Evolutionary conservation across 2,888 invertebrate genomes (phyloP).

Genomic region (Heliconius aoede): DNA sequence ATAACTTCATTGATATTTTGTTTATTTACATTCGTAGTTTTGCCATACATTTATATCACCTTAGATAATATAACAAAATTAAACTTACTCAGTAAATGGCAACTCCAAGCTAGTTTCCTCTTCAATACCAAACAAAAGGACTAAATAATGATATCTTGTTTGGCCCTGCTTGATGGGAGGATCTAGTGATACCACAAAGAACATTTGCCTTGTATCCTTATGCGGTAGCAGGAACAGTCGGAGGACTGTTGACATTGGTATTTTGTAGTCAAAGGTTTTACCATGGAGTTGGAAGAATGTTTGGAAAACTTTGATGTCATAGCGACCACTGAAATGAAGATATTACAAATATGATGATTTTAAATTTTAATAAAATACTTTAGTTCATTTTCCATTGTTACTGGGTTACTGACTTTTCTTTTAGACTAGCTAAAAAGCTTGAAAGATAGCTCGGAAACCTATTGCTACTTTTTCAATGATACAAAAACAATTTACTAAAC

Average conservation of each 20-base stretch:
- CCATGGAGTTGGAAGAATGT: constrained; percentile 87
- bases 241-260: constrained; percentile 97
- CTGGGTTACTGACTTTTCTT: too few relatives aligned
- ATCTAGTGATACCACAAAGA: constrained; percentile 98
- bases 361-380: too few relatives aligned
- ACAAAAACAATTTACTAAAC: too few relatives aligned
- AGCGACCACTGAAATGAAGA: constrained; percentile 91
- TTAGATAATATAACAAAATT: background rate
- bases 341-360: background rate
- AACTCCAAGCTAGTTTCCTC: constrained; percentile 96
- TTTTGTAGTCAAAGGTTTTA: constrained; percentile 99
- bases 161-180: constrained; percentile 99
- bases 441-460: too few relatives aligned
- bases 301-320: constrained; percentile 97
- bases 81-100: constrained; percentile 93
- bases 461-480: too few relatives aligned
- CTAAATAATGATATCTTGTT: constrained; percentile 98
- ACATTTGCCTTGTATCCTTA: constrained; percentile 98
- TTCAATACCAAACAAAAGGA: constrained; percentile 96
- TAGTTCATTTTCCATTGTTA: too few relatives aligned
- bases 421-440: too few relatives aligned
- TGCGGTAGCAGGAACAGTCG: constrained; percentile 97
- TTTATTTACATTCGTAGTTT: too few relatives aligned
- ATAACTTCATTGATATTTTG: too few relatives aligned
- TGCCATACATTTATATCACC: background rate